A percentile compares a stretch with the other conserved stretches of the same genome.
Evolutionary conservation across 1,140 invertebrate genomes (phyloP).

Genomic region (Pemphigus obesinymphae): DNA sequence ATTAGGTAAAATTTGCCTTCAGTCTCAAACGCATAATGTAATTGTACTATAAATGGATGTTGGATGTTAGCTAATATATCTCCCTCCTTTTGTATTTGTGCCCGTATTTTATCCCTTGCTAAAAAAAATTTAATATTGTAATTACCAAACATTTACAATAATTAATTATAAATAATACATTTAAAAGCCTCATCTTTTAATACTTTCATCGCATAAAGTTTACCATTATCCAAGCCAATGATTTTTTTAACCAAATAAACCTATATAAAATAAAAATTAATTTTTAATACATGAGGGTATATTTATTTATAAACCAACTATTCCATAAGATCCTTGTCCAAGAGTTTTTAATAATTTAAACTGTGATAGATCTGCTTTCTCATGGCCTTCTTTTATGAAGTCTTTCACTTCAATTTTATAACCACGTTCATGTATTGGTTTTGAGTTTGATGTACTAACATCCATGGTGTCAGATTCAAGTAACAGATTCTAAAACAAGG

Average conservation of each 20-base stretch:
- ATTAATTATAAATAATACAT: slow-evolving; percentile 56
- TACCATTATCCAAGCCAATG: slow-evolving; percentile 83
- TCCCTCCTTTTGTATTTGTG: slow-evolving; percentile 96
- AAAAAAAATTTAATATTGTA: slow-evolving; percentile 50
- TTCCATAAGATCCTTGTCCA: slow-evolving; percentile 98
- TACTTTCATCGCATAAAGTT: slow-evolving; percentile 97
- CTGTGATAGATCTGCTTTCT: slow-evolving; percentile 86
- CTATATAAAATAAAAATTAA: slow-evolving; percentile 50
- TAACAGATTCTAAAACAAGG: background rate
- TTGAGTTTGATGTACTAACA: slow-evolving; percentile 18
- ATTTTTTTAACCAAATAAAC: slow-evolving; percentile 95
- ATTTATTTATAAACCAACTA: slow-evolving; percentile 57
- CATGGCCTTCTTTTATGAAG: slow-evolving; percentile 83
- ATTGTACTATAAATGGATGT: slow-evolving; percentile 96
- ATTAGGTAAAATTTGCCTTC: slow-evolving; percentile 99
- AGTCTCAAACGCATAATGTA: slow-evolving; percentile 99
- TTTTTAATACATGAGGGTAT: too few relatives aligned
- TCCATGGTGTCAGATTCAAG: background rate
- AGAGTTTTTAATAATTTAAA: slow-evolving; percentile 97
- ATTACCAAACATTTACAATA: too few relatives aligned
- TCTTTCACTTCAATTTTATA: slow-evolving; percentile 87
- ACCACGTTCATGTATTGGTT: slow-evolving; percentile 43
- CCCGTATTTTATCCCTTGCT: slow-evolving; percentile 92
- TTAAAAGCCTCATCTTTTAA: slow-evolving; percentile 97
- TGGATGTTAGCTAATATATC: slow-evolving; percentile 97